These are phyloP conservation scores for Phymatocera aterrima DNA, from an alignment of 2,888 invertebrate species.

Conservation along the genomic window DNA sequence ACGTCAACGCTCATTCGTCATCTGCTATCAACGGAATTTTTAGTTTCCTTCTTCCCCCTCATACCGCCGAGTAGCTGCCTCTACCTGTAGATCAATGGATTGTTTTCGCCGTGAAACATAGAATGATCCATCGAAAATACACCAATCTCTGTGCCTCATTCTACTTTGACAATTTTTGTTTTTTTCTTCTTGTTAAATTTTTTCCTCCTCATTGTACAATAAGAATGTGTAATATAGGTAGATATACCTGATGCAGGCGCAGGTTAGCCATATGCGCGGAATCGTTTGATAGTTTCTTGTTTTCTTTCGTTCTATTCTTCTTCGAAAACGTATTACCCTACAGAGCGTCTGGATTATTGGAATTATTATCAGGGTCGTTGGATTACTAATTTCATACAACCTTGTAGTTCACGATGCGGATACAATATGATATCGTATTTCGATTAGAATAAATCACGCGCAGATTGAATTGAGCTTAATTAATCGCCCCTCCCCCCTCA, in stretches of 20 bases:
- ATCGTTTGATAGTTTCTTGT: background rate
- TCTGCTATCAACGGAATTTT: conserved; percentile 9
- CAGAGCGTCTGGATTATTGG: background rate
- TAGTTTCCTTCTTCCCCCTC: background rate
- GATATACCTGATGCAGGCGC: too few species aligned
- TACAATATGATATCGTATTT: background rate
- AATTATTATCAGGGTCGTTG: background rate
- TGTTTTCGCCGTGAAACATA: background rate
- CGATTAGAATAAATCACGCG: background rate
- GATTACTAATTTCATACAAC: background rate
- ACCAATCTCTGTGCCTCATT: background rate
- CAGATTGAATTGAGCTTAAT: background rate
- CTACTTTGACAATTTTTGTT: too few species aligned
- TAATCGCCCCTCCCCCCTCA: background rate
- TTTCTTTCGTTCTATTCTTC: background rate
- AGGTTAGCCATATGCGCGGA: background rate
- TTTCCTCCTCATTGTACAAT: too few species aligned
- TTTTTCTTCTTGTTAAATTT: too few species aligned
- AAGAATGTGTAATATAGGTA: too few species aligned
- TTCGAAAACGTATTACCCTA: too few species aligned
- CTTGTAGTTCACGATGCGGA: background rate
- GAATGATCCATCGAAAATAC: background rate
- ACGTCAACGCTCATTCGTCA: background rate
- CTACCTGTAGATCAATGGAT: too few species aligned
- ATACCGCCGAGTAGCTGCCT: background rate